phyloP scores from a whole-genome alignment of 2,888 invertebrate species.

The Sthenelais limicola region DNA sequence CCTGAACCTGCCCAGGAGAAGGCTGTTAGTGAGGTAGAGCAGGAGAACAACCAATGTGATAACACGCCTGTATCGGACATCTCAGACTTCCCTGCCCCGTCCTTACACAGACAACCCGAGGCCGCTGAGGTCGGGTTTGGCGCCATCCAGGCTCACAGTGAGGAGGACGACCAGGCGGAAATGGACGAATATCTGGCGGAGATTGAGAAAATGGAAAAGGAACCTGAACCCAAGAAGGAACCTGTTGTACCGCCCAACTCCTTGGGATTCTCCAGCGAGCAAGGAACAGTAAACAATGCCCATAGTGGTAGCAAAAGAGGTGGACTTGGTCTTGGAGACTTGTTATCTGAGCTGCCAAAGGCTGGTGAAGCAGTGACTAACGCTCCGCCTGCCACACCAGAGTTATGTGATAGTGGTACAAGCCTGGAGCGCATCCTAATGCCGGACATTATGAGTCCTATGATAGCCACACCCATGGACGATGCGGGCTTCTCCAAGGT shows the following conservation, averaged over 20 bases:
- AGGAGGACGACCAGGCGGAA: slow-evolving; percentile 32
- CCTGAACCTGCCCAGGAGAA: too few species aligned
- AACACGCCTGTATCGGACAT: too few species aligned
- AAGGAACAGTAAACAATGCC: too few species aligned
- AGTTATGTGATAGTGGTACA: slow-evolving; percentile 1
- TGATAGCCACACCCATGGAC: slow-evolving; percentile 45
- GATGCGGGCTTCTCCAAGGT: slow-evolving; percentile 47
- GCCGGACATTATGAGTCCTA: slow-evolving; percentile 30
- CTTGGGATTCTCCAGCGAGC: too few species aligned
- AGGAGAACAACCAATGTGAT: too few species aligned
- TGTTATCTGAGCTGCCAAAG: too few species aligned
- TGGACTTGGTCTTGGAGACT: too few species aligned
- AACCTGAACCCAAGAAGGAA: background rate
- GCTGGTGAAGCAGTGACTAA: background rate
- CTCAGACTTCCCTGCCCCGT: background rate
- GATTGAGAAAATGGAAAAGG: slow-evolving; percentile 5
- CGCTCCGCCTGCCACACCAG: background rate
- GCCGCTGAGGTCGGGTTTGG: slow-evolving; percentile 17
- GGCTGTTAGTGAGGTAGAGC: too few species aligned
- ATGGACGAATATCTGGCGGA: slow-evolving; percentile 28
- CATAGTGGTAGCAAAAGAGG: too few species aligned
- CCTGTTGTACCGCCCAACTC: too few species aligned
- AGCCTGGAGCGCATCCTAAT: slow-evolving; percentile 43
- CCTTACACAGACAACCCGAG: background rate
- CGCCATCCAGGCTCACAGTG: slow-evolving; percentile 1